A percentile compares a stretch with the other conserved stretches of the same genome.
phyloP scores from a whole-genome alignment of 2,888 invertebrate genomes.

The Acrocyrtus sp. region DNA sequence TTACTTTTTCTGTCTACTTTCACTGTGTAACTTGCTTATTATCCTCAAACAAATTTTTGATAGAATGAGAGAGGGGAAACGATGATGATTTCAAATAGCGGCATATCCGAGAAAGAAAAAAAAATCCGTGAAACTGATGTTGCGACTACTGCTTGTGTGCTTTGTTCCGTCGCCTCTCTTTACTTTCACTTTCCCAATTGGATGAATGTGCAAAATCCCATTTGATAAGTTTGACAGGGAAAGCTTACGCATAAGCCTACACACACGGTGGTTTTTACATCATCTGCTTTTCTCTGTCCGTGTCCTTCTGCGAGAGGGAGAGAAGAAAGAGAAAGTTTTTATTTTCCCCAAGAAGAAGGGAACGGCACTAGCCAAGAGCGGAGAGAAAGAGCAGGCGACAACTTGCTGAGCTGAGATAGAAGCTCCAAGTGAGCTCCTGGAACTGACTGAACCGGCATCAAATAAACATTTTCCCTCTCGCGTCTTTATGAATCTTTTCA shows the following conservation, averaged over 20 bases:
- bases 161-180: constrained; percentile 4
- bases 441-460: constrained; percentile 47
- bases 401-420: constrained; percentile 49
- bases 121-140: background rate
- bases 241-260: background rate
- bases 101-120: background rate
- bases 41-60: constrained; percentile 11
- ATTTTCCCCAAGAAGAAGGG: background rate
- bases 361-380: constrained; percentile 10
- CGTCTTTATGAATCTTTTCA: constrained; percentile 22
- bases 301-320: background rate
- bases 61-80: too few relatives aligned
- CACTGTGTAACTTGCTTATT: constrained; percentile 5
- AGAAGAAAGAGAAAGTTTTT: background rate
- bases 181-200: constrained; percentile 34
- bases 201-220: constrained; percentile 25
- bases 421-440: constrained; percentile 47
- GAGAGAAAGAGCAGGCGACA: constrained; percentile 21
- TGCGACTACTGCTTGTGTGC: background rate
- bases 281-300: constrained; percentile 10
- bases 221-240: constrained; percentile 39
- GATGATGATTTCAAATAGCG: background rate
- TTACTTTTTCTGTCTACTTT: too few relatives aligned
- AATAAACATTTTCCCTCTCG: constrained; percentile 43
- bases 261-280: constrained; percentile 6